Evolutionary conservation across 2,113 vertebrate genomes (phyloP).

Genomic region (Callipepla squamata): DNA sequence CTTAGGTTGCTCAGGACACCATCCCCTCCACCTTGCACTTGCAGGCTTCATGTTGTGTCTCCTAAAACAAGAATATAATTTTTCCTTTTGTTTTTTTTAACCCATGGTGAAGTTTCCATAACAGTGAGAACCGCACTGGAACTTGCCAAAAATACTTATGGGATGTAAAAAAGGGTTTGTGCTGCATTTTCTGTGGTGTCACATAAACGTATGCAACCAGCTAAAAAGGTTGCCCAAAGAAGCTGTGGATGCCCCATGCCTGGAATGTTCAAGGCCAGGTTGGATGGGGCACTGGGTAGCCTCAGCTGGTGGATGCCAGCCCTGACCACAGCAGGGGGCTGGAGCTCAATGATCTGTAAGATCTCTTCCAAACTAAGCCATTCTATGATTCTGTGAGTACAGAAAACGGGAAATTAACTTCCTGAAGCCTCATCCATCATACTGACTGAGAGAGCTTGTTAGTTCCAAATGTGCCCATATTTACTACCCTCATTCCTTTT

Average conservation of each 20-base stretch:
- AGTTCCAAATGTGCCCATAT: not conserved
- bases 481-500: not conserved
- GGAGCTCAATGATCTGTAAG: no score
- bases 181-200: fast-evolving
- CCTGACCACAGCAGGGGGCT: no score
- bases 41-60: not conserved
- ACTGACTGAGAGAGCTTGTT: fast-evolving
- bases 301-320: no score
- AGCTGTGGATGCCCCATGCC: no score
- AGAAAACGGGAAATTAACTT: not conserved
- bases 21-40: not conserved
- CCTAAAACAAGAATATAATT: not conserved
- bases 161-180: fast-evolving
- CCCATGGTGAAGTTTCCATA: not conserved
- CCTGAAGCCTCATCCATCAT: not conserved
- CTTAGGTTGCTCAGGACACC: not conserved
- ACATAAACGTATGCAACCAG: not conserved
- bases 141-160: not conserved
- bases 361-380: no score
- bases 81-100: not conserved
- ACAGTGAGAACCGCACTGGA: not conserved
- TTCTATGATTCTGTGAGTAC: no score
- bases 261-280: no score
- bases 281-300: no score
- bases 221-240: not conserved